A percentile compares a stretch with the other conserved stretches of the same genome.
These are phyloP conservation scores for Camponotus floridanus DNA, from an alignment of 1,140 invertebrate genomes.

Conservation along the genomic window DNA sequence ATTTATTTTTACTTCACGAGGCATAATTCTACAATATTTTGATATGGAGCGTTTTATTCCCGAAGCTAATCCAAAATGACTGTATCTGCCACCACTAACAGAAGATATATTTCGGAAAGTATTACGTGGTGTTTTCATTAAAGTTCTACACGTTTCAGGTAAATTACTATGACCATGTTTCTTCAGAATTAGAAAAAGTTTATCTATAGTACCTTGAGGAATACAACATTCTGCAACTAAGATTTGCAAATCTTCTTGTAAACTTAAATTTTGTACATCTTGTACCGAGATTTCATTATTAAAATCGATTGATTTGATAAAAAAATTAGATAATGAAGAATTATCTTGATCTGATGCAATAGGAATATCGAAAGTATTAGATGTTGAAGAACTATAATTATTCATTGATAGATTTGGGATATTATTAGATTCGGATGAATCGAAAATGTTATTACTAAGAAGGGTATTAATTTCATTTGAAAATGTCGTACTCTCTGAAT, in stretches of 20 bases:
- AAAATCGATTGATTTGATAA: background rate
- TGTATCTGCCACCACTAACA: constrained; percentile 2
- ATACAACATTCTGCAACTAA: constrained; percentile 6
- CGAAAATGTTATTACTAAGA: background rate
- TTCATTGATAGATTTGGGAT: background rate
- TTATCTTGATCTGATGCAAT: background rate
- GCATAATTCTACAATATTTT: no score
- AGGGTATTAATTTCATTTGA: background rate
- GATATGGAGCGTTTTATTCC: background rate
- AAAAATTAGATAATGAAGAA: background rate
- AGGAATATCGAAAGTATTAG: background rate
- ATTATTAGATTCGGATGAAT: background rate
- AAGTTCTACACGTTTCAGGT: constrained; percentile 9
- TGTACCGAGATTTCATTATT: background rate
- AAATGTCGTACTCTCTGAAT: background rate
- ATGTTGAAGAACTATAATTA: background rate
- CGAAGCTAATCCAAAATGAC: constrained; percentile 8
- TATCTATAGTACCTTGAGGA: constrained; percentile 5
- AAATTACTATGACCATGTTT: constrained; percentile 13
- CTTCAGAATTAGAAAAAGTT: background rate
- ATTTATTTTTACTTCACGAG: no score
- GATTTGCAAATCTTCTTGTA: constrained; percentile 15
- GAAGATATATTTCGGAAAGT: no score
- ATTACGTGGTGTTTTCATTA: background rate
- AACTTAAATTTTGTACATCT: constrained; percentile 5